These are phyloP conservation scores for Mesoclemmys tuberculata DNA, from an alignment of 2,113 vertebrate species.

Conservation along the genomic window DNA sequence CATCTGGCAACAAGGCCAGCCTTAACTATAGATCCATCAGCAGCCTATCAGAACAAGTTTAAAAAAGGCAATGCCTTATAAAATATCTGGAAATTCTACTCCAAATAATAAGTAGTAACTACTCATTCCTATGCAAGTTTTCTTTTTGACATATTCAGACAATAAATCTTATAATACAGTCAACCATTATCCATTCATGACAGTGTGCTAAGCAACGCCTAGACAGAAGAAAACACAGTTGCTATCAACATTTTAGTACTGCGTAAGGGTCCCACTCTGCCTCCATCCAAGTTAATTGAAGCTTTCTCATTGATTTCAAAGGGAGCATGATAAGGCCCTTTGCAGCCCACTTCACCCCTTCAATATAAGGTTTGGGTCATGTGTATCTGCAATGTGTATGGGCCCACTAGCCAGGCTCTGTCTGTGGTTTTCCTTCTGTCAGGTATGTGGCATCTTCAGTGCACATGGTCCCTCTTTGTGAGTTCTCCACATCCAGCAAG, in stretches of 20 bases:
- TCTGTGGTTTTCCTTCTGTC: neutral
- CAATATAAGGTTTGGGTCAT: neutral
- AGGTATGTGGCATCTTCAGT: neutral
- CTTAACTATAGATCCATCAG: conserved; percentile 5
- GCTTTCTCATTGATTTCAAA: neutral
- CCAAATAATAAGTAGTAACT: neutral
- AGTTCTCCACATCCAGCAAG: neutral
- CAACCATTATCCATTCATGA: neutral
- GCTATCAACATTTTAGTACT: neutral
- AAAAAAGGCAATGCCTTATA: neutral
- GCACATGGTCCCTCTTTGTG: neutral
- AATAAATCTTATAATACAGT: neutral
- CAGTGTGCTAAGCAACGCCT: neutral
- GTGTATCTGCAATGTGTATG: neutral
- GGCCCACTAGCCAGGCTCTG: neutral
- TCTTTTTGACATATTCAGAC: neutral
- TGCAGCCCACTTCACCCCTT: neutral
- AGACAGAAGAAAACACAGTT: neutral
- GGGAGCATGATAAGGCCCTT: neutral
- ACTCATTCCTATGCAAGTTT: neutral
- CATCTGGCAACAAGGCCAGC: neutral
- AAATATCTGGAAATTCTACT: neutral
- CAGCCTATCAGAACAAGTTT: neutral
- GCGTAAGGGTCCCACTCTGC: neutral
- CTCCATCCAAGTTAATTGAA: neutral